Evolutionary conservation across 2,888 invertebrate genomes (phyloP), one percentile per base, ranked within the genome.

Genomic region (Coleophora deauratella): DNA sequence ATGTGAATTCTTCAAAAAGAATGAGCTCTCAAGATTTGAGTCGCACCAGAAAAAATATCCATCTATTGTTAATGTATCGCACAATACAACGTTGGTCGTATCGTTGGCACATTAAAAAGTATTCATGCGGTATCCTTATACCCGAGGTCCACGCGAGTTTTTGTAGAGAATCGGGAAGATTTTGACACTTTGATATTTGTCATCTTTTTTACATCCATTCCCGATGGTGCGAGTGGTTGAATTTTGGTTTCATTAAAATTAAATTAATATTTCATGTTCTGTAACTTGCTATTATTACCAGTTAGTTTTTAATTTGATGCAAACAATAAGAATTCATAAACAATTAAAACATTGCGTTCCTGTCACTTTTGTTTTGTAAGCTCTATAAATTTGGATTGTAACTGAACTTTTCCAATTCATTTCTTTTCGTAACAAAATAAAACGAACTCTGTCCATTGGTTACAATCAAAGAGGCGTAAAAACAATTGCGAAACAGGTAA

Each of bases 21-120:
- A 69, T 72, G 70, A 62, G 61, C 72, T 78, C 79, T 79, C 73
- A 68, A 82, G 81, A 78, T 67, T 71, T 64, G 59, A 66, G 62
- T 75, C 72, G 63, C 72, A 74, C 68, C 66, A 68, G 78, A 78
- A 69, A 21, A 80, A 81, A 76, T 72, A 52, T 50, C 52, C 44
- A 37, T 40, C 76, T 67, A 73, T 82, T 82, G 80, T 81, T 56
- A 63, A 58, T 54, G 45, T 52, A 47, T 51, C 54, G 59, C 62
- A 82, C 80, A 82, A 82, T 80, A 61, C 55, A 58, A 63, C 66
- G 71, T 70, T 78, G 80, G 84, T 75, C 81, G 82, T 82, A 85
- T 84, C 82, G 72, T 71, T 81, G 80, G 78, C 81, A 66, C 81
- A 84, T 85, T 84, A 85, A 85, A 85, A 82, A 84, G 82, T 80